Evolutionary conservation across 2,888 invertebrate genomes (phyloP).

Genomic region (Agrochola lota): DNA sequence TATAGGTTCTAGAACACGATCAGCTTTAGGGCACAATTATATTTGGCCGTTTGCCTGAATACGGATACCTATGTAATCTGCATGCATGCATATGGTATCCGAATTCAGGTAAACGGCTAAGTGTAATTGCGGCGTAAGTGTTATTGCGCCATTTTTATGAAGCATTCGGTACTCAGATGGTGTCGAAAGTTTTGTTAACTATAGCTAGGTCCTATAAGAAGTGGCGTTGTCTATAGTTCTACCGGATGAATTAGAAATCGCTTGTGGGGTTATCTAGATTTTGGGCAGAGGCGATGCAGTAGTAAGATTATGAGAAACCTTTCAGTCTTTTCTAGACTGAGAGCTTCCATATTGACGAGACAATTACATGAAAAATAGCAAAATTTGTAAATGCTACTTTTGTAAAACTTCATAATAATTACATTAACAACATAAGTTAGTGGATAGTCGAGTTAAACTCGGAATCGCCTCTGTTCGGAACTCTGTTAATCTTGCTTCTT

Average conservation of each 20-base stretch:
- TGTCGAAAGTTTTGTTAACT: neutral
- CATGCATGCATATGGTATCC: neutral
- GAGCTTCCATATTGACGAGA: neutral
- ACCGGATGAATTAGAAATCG: slow-evolving; percentile 14
- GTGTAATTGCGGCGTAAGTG: neutral
- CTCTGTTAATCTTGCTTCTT: neutral
- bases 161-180: neutral
- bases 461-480: neutral
- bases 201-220: slow-evolving; percentile 17
- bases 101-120: neutral
- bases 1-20: slow-evolving; percentile 13
- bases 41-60: neutral
- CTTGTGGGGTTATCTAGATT: neutral
- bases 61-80: neutral
- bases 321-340: neutral
- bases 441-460: neutral
- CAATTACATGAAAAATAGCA: neutral
- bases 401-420: neutral
- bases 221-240: slow-evolving; percentile 27
- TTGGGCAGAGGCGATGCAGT: neutral
- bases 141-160: neutral
- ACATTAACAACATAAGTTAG: neutral
- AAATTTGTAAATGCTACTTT: neutral
- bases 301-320: neutral
- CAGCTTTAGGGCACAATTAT: neutral